Percentiles rank a stretch among this genome's conserved stretches.
These are phyloP conservation scores for Macrostomum lignano DNA, from an alignment of 1,140 invertebrate species.

Conservation along the genomic window DNA sequence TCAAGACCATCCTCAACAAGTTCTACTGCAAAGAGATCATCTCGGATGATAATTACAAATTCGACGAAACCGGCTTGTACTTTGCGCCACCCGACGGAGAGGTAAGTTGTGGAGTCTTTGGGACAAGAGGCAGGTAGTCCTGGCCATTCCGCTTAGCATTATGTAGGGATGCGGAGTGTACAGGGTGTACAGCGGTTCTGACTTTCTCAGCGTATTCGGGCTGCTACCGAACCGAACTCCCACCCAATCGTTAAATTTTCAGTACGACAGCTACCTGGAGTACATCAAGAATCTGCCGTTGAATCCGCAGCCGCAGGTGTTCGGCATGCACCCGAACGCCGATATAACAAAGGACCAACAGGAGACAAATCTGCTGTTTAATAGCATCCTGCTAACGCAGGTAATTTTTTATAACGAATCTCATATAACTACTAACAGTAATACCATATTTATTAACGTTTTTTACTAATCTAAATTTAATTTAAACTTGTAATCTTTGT, in stretches of 20 bases:
- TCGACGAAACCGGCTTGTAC: conserved; percentile 36
- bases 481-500: conserved; percentile 14
- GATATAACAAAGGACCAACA: conserved; percentile 72
- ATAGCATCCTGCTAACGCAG: conserved; percentile 52
- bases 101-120: conserved; percentile 27
- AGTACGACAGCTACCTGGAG: conserved; percentile 42
- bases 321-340: conserved; percentile 71
- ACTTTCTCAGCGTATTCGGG: no score
- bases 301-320: conserved; percentile 49
- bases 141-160: conserved; percentile 1
- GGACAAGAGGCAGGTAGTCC: conserved; percentile 39
- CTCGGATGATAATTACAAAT: conserved; percentile 18
- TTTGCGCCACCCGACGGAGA: conserved; percentile 43
- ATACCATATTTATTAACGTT: conserved; percentile 17
- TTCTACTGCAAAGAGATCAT: conserved; percentile 34
- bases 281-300: conserved; percentile 48
- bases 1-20: conserved; percentile 43
- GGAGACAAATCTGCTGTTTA: conserved; percentile 49
- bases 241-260: conserved; percentile 1
- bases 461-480: conserved; percentile 17
- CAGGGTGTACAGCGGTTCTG: no score
- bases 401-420: conserved; percentile 36
- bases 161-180: no score
- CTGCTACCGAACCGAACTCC: no score
- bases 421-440: conserved; percentile 31